A percentile compares a stretch with the other conserved stretches of the same genome.
These are phyloP conservation scores for Hylaeus anthracinus DNA, from an alignment of 1,140 invertebrate species.

Conservation along the genomic window DNA sequence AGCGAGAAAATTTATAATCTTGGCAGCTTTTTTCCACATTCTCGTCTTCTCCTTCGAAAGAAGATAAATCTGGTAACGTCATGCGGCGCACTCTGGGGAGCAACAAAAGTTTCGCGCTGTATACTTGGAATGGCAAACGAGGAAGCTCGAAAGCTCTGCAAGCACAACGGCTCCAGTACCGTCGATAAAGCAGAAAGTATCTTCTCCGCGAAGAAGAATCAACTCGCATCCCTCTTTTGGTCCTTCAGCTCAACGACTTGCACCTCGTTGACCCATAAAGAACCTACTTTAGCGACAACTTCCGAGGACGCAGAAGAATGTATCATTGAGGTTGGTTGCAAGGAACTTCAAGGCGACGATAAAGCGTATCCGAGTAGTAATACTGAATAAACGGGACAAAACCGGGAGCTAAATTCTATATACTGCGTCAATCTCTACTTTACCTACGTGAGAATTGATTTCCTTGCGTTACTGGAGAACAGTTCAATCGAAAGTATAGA, in stretches of 20 bases:
- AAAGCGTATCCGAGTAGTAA: neutral
- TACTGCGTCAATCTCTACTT: constrained; percentile 25
- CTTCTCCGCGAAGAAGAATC: neutral
- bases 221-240: neutral
- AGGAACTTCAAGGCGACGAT: neutral
- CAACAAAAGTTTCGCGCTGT: constrained; percentile 3
- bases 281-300: neutral
- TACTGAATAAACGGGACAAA: constrained; percentile 7
- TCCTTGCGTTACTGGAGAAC: too few relatives aligned
- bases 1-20: too few relatives aligned
- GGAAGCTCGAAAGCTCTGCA: constrained; percentile 30
- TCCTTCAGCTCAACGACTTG: neutral
- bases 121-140: neutral
- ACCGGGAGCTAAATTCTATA: neutral
- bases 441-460: constrained; percentile 16
- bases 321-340: neutral
- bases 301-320: neutral
- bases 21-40: too few relatives aligned
- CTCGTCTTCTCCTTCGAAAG: neutral
- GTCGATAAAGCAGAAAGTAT: constrained; percentile 60
- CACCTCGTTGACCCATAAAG: constrained; percentile 44
- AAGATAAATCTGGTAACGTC: neutral
- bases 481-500: too few relatives aligned
- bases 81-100: constrained; percentile 48
- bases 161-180: constrained; percentile 22